phyloP scores from a whole-genome alignment of 2,113 vertebrate species.

The Parus major region DNA sequence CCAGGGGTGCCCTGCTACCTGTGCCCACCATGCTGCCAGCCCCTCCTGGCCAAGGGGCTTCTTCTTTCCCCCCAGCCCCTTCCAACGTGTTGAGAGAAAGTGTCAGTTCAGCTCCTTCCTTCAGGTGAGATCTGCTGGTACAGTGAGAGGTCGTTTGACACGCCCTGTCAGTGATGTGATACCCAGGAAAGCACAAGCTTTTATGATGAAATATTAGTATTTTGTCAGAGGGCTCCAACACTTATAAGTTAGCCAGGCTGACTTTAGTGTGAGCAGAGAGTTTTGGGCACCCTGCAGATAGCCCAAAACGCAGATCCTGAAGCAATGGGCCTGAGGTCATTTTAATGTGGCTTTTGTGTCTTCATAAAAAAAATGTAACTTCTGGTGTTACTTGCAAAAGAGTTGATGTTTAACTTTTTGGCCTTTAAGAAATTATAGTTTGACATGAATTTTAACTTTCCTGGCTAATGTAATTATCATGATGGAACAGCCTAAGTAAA shows the following conservation, averaged over 20 bases:
- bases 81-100: background rate
- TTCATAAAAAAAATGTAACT: constrained; percentile 31
- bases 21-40: rapidly evolving
- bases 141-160: rapidly evolving
- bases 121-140: background rate
- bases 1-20: background rate
- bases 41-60: background rate
- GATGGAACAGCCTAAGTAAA: constrained; percentile 75
- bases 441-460: constrained; percentile 76
- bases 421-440: constrained; percentile 77
- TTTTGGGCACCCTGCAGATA: background rate
- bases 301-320: background rate
- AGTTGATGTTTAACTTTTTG: constrained; percentile 75
- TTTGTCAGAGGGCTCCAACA: background rate
- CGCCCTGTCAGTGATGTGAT: background rate
- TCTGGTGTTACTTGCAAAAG: constrained; percentile 59
- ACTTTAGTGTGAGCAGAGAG: background rate
- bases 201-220: background rate
- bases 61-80: background rate
- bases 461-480: constrained; percentile 78
- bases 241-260: background rate
- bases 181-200: background rate
- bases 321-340: background rate
- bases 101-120: background rate
- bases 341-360: constrained; percentile 41